Percentiles rank a stretch among this genome's conserved stretches.
These are phyloP conservation scores for Adoxophyes honmai DNA, from an alignment of 1,140 invertebrate genomes.

Conservation along the genomic window DNA sequence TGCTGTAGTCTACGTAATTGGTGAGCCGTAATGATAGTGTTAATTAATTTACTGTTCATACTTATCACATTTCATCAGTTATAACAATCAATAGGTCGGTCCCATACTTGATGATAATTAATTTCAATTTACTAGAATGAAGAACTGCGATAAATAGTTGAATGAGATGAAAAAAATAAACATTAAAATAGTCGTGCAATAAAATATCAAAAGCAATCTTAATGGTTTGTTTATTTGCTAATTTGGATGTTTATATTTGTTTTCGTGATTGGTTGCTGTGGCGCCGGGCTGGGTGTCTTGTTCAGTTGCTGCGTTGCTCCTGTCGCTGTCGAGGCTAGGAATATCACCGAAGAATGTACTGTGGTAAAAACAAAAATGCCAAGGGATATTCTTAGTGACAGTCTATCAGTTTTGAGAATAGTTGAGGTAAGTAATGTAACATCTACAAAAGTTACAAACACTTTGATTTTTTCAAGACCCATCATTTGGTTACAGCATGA, in stretches of 20 bases:
- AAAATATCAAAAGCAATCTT: no score
- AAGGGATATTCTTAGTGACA: conserved; percentile 64
- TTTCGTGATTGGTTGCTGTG: neutral
- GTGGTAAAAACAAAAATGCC: conserved; percentile 44
- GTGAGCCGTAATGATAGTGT: no score
- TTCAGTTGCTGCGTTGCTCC: neutral
- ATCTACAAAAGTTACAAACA: neutral
- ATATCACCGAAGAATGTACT: conserved; percentile 21
- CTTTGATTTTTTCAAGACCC: neutral
- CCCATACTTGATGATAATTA: no score
- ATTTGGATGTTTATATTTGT: neutral
- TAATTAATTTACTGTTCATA: no score
- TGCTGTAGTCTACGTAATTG: no score
- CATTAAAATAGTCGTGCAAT: no score
- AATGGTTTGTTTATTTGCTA: neutral
- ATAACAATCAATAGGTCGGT: no score
- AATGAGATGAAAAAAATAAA: no score
- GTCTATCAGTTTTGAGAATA: conserved; percentile 62
- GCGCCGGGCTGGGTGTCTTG: neutral
- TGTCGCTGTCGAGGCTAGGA: neutral
- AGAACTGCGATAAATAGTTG: no score
- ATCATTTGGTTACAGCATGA: conserved; percentile 46
- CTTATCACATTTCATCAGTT: no score
- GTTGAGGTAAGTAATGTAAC: conserved; percentile 51
- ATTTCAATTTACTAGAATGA: no score